These are phyloP conservation scores for Melanostigma gelatinosum DNA, from an alignment of 2,113 vertebrate genomes.

Conservation along the genomic window DNA sequence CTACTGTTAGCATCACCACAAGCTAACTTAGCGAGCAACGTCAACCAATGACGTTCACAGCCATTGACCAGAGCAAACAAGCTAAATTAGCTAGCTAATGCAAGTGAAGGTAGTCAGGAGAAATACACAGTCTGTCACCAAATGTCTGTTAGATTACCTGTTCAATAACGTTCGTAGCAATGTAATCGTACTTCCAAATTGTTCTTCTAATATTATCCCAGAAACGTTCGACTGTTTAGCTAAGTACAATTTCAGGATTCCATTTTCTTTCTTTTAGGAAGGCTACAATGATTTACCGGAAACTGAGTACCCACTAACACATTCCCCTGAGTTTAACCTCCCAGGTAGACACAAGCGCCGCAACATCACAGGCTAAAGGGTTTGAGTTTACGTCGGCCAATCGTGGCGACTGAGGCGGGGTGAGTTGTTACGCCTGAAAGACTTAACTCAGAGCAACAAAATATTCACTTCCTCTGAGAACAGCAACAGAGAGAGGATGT, in stretches of 20 bases:
- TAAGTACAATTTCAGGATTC: constrained; percentile 75
- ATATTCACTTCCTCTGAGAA: fast-evolving
- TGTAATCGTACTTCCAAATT: constrained; percentile 26
- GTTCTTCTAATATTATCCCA: constrained; percentile 35
- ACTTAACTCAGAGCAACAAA: fast-evolving
- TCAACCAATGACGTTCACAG: constrained; percentile 69
- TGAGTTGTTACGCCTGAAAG: constrained; percentile 44
- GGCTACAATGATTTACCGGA: constrained; percentile 73
- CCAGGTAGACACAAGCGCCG: constrained; percentile 20
- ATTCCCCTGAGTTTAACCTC: constrained; percentile 12
- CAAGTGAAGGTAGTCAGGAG: constrained; percentile 8
- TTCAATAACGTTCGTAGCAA: constrained; percentile 21
- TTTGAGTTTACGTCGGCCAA: neutral
- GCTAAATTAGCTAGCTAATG: constrained; percentile 45
- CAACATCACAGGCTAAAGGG: neutral
- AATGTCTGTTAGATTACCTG: constrained; percentile 62
- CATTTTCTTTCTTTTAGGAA: constrained; percentile 83
- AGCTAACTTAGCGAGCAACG: constrained; percentile 62
- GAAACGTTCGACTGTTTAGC: constrained; percentile 45
- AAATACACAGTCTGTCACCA: neutral
- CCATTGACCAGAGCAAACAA: constrained; percentile 32
- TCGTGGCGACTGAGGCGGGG: neutral
- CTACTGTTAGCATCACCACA: constrained; percentile 46
- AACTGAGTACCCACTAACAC: fast-evolving
- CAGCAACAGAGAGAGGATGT: constrained; percentile 45